These are phyloP conservation scores for Aphis craccivora DNA, from an alignment of 1,140 invertebrate genomes.

Conservation along the genomic window DNA sequence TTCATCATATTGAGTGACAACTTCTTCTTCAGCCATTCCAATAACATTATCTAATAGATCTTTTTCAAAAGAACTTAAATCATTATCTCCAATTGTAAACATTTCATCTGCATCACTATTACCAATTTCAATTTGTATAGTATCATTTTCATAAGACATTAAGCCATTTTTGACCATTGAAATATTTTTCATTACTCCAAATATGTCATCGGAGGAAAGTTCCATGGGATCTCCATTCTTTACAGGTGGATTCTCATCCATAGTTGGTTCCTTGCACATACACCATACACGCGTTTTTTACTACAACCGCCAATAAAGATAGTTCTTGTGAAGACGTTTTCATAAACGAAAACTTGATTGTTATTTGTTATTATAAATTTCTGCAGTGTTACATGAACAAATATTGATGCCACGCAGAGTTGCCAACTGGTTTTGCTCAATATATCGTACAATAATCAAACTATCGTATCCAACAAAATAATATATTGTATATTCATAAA, in stretches of 20 bases:
- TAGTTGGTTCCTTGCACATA: slow-evolving; percentile 43
- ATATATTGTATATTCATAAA: no score
- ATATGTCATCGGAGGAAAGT: slow-evolving; percentile 41
- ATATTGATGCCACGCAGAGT: slow-evolving; percentile 43
- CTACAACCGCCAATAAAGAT: slow-evolving; percentile 30
- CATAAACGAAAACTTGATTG: slow-evolving; percentile 42
- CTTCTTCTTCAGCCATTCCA: slow-evolving; percentile 56
- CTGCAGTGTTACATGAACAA: slow-evolving; percentile 23
- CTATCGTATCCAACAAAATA: no score
- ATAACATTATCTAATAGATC: slow-evolving; percentile 54
- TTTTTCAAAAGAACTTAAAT: slow-evolving; percentile 55
- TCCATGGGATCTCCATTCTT: slow-evolving; percentile 50
- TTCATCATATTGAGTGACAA: slow-evolving; percentile 56
- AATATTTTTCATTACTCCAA: slow-evolving; percentile 53
- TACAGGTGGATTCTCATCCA: slow-evolving; percentile 51
- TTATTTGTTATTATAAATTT: background rate
- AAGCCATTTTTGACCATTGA: slow-evolving; percentile 50
- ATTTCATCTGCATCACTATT: slow-evolving; percentile 46
- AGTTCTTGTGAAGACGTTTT: background rate
- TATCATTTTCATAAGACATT: slow-evolving; percentile 53
- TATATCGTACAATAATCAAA: no score
- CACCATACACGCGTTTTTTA: slow-evolving; percentile 40
- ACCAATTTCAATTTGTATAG: slow-evolving; percentile 50
- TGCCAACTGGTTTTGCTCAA: no score
- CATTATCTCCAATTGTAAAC: slow-evolving; percentile 52